Evolutionary conservation across 2,888 invertebrate species (phyloP), one percentile per base, ranked within the genome.

Genomic region (Perizoma flavofasciatum): DNA sequence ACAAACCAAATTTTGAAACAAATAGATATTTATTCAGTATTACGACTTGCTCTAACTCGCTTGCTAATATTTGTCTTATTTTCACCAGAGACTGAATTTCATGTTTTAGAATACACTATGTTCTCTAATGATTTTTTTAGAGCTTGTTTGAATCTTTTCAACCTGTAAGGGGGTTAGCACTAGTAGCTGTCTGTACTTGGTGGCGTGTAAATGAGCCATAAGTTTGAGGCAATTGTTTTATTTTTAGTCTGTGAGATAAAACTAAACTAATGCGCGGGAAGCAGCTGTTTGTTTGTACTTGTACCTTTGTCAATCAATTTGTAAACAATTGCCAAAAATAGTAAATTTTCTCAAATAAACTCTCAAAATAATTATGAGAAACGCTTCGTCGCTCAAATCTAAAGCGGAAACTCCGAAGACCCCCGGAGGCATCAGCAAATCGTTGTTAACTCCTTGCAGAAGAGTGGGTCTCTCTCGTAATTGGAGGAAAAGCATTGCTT

Each of bases 401-500:
- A 77, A 69, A 55, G 73, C 61, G 7, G 86, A 86, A 52, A 86
- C 91, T 0, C 89, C 91, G 1, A 91, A 91, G 72, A 92, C 89
- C 22, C 89, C 89, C 1, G 92, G 89, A 11, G 92, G 92, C 11
- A 93, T 93, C 32, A 93, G 89, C 69, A 93, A 91, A 68, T 86
- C 88, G 32, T 78, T 92, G 43, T 75, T 93, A 45, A 93, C 93
- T 49, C 93, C 93, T 22, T 93, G 92, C 68, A 80, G 93, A 74
- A 83, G 93, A 73, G 76, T 93, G 40, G 93, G 93, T 7, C 79
- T 93, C 37, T 93, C 93, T 3, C 85, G 92, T 11, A 89, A 86
- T 59, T 89, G 87, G 85, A 85, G 73, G 65, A 88, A 84, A 70
- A 77, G 72, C 60, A 82, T 85, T 0, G 66, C 79, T 39, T 88